phyloP scores from a whole-genome alignment of 2,888 invertebrate species.

The Apocheima hispidaria region DNA sequence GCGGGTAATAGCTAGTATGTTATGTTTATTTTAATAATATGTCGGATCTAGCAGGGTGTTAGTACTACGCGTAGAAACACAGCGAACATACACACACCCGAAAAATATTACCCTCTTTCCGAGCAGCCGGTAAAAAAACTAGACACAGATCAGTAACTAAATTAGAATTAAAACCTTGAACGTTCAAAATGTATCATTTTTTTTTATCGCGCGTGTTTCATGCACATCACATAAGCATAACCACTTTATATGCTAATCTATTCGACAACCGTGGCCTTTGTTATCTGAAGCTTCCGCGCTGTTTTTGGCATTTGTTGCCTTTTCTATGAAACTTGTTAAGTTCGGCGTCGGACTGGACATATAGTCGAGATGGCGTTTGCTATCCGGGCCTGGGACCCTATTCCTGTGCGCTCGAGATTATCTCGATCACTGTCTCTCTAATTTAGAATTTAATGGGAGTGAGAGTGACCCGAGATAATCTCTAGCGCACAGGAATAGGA shows the following conservation, averaged over 20 bases:
- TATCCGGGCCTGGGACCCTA: no score
- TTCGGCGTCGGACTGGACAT: background rate
- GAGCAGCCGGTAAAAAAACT: background rate
- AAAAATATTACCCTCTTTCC: no score
- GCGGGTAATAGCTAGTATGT: no score
- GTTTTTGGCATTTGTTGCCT: background rate
- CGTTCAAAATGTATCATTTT: background rate
- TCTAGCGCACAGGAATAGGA: no score
- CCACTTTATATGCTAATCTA: slow-evolving; percentile 28
- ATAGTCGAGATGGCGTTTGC: no score
- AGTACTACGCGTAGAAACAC: no score
- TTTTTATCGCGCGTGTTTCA: slow-evolving; percentile 13
- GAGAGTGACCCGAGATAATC: no score
- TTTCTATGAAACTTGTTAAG: background rate
- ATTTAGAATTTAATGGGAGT: no score
- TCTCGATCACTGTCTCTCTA: no score
- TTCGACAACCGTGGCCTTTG: slow-evolving; percentile 24
- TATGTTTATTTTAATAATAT: no score
- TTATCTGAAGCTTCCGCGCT: slow-evolving; percentile 27
- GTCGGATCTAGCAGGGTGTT: no score
- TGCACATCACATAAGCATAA: slow-evolving; percentile 17
- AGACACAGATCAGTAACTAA: background rate
- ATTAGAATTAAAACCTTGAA: slow-evolving; percentile 11
- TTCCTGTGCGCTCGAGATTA: no score
- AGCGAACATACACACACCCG: background rate